Conservation (phyloP, 2,888 invertebrate species). For the Pristionchus japonicus region DNA sequence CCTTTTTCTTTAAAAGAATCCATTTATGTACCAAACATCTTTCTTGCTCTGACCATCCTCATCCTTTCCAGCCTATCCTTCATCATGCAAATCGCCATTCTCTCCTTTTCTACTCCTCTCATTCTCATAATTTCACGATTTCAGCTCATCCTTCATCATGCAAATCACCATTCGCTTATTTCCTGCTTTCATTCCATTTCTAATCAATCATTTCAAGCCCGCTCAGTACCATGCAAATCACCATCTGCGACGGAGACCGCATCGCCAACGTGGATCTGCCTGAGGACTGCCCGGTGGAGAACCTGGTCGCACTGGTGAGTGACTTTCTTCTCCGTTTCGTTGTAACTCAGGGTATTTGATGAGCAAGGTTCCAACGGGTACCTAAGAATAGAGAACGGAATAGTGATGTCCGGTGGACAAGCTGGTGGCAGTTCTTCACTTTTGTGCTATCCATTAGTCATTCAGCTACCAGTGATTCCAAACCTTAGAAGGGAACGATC, state of each 20-base stretch:
- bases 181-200: background rate
- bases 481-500: too few species aligned
- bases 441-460: too few species aligned
- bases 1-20: too few species aligned
- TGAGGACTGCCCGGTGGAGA: conserved; percentile 58
- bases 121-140: background rate
- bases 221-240: conserved; percentile 36
- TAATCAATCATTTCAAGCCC: background rate
- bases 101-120: too few species aligned
- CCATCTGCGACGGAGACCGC: conserved; percentile 50
- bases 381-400: too few species aligned
- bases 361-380: too few species aligned
- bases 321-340: background rate
- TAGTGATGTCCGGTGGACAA: too few species aligned
- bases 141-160: too few species aligned
- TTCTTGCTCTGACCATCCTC: too few species aligned
- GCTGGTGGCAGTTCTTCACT: too few species aligned
- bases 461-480: too few species aligned
- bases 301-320: conserved; percentile 51
- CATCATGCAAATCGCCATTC: background rate
- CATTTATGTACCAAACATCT: too few species aligned
- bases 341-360: background rate
- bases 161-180: background rate
- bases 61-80: background rate
- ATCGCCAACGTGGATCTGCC: conserved; percentile 51